These are phyloP conservation scores for Rhopalosiphum nymphaeae DNA, from an alignment of 2,888 invertebrate genomes.

Conservation along the genomic window DNA sequence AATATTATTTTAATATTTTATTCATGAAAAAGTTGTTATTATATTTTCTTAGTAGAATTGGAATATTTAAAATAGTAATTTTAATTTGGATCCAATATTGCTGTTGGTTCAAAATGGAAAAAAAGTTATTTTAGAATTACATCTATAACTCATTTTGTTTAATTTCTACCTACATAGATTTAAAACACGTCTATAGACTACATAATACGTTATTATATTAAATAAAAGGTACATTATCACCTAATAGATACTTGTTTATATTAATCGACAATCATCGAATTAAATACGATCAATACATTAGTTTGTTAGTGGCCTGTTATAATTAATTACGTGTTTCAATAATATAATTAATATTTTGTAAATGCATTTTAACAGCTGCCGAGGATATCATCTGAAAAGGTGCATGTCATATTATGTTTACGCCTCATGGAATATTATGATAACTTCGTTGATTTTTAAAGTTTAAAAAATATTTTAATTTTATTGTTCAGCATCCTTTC, in stretches of 20 bases:
- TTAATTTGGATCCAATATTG: not conserved
- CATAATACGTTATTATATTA: not conserved
- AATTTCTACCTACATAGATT: not conserved
- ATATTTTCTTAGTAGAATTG: not conserved
- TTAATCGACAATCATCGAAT: not conserved
- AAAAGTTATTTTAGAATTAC: not conserved
- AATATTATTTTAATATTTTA: not conserved
- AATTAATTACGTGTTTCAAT: not conserved
- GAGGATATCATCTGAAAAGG: not conserved
- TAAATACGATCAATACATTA: not conserved
- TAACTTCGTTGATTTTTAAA: not conserved
- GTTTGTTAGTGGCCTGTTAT: not conserved
- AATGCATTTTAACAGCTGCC: not conserved
- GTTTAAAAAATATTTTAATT: not conserved
- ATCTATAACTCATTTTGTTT: not conserved
- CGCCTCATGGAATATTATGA: not conserved
- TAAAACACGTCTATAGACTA: not conserved
- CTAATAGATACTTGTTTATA: not conserved
- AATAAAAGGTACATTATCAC: not conserved
- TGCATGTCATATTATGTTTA: not conserved
- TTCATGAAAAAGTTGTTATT: not conserved
- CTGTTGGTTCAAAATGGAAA: not conserved
- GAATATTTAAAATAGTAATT: not conserved
- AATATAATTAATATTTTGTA: not conserved
- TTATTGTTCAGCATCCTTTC: not conserved